Percentiles rank a stretch among this genome's conserved stretches.
phyloP scores from a whole-genome alignment of 2,113 vertebrate species.

The Ceyx melanurus region DNA sequence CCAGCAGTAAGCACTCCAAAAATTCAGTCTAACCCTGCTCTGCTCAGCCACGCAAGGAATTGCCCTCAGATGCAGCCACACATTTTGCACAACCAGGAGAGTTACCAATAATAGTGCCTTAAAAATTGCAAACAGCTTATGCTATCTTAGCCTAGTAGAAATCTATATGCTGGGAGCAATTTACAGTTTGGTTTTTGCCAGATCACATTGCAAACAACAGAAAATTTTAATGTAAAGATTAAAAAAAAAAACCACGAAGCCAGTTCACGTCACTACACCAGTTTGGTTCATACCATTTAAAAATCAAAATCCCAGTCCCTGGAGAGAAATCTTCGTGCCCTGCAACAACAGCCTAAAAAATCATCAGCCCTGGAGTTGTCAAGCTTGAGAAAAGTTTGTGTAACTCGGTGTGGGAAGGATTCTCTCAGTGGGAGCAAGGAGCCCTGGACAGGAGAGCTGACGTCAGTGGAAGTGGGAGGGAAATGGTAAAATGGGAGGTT shows the following conservation, averaged over 20 bases:
- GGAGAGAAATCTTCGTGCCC: not conserved
- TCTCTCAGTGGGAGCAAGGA: conserved; percentile 6
- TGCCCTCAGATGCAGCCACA: not conserved
- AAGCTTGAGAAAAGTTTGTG: not conserved
- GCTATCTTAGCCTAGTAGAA: not conserved
- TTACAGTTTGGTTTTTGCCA: not conserved
- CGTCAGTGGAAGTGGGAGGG: conserved; percentile 58
- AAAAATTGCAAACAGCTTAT: not conserved
- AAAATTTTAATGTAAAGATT: not conserved
- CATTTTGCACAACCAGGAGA: not conserved
- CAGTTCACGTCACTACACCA: not conserved
- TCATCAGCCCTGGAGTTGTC: not conserved
- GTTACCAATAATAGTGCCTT: not conserved
- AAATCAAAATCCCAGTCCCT: not conserved
- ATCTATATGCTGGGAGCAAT: not conserved
- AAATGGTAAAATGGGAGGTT: conserved; percentile 5
- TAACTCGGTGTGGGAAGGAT: conserved; percentile 49
- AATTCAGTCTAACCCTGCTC: not conserved
- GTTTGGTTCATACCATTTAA: not conserved
- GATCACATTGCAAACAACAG: not conserved
- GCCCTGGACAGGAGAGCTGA: conserved; percentile 39
- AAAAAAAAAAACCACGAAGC: not conserved
- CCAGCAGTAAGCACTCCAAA: not conserved
- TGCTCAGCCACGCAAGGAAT: not conserved
- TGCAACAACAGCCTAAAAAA: not conserved